Evolutionary conservation across 2,113 vertebrate species (phyloP).

Genomic region (Zosterops hypoxanthus): DNA sequence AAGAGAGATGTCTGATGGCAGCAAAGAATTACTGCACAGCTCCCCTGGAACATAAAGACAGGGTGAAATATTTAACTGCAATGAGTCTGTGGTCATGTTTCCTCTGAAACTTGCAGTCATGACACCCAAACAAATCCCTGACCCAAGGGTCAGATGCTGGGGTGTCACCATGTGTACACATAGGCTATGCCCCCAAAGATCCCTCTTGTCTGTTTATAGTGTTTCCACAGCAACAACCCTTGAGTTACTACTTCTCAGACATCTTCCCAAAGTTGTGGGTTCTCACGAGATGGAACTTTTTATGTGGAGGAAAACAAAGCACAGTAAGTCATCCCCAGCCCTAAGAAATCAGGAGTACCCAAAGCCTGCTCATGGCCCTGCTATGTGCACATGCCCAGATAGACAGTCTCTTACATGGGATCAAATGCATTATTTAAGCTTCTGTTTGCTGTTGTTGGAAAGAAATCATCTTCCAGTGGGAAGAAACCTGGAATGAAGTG

Average conservation of each 20-base stretch:
- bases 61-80: background rate
- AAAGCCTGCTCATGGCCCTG: background rate
- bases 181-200: background rate
- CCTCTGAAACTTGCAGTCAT: background rate
- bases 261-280: background rate
- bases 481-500: constrained; percentile 63
- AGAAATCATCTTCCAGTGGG: constrained; percentile 39
- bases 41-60: background rate
- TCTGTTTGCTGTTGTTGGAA: constrained; percentile 48
- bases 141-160: background rate
- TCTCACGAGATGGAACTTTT: background rate
- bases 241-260: background rate
- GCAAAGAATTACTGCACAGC: background rate
- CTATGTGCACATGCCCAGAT: background rate
- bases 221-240: background rate
- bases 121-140: background rate
- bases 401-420: background rate
- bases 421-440: constrained; percentile 33
- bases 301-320: background rate
- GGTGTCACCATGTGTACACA: rapidly evolving
- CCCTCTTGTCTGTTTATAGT: background rate
- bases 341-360: background rate
- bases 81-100: background rate
- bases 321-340: background rate
- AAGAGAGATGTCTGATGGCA: background rate